These are phyloP conservation scores for Augochlora pura DNA, from an alignment of 1,140 invertebrate genomes.

Conservation along the genomic window DNA sequence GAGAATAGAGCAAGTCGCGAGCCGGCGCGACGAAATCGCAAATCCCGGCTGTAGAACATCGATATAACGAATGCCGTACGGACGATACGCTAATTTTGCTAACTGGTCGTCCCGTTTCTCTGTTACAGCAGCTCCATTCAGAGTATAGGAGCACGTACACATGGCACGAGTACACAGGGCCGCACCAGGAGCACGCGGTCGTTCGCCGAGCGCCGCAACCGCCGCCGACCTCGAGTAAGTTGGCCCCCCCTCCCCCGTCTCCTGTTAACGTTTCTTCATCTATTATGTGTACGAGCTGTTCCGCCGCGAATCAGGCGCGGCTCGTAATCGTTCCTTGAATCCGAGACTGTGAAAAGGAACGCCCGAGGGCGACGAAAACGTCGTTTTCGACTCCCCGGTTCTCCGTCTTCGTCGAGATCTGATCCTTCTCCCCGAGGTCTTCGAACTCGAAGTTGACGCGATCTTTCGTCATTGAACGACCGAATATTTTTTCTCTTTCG, in stretches of 20 bases:
- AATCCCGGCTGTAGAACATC: too few species aligned
- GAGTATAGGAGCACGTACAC: slow-evolving; percentile 95
- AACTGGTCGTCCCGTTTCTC: slow-evolving; percentile 44
- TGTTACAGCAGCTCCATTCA: slow-evolving; percentile 90
- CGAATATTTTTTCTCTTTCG: too few species aligned
- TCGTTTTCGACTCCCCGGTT: neutral
- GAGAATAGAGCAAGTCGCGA: too few species aligned
- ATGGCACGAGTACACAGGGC: slow-evolving; percentile 93
- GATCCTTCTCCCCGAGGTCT: too few species aligned
- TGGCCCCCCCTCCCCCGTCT: slow-evolving; percentile 9
- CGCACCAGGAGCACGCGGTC: slow-evolving; percentile 82
- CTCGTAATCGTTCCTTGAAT: neutral
- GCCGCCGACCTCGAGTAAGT: slow-evolving; percentile 81
- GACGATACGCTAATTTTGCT: neutral
- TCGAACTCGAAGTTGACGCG: too few species aligned
- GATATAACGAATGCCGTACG: too few species aligned
- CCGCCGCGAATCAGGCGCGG: neutral
- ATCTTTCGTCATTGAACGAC: too few species aligned
- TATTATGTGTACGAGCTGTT: neutral
- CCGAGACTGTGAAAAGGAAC: neutral
- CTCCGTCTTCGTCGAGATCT: neutral
- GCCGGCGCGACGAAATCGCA: too few species aligned
- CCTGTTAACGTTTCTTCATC: slow-evolving; percentile 2
- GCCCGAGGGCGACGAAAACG: neutral
- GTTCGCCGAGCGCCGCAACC: slow-evolving; percentile 83